Evolutionary conservation across 2,113 vertebrate genomes (phyloP).

Genomic region (Solea solea): DNA sequence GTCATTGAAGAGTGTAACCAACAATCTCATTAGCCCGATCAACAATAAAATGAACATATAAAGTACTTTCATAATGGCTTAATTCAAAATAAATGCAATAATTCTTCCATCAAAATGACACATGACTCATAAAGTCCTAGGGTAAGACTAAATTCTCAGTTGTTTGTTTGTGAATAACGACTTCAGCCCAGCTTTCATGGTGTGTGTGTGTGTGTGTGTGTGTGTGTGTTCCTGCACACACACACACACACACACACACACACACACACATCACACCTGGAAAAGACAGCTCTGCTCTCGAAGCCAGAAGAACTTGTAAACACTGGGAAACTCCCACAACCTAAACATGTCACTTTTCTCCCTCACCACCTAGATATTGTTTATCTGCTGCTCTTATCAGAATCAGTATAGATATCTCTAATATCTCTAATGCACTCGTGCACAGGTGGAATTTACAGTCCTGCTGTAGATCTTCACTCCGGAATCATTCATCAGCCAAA

Average conservation of each 20-base stretch:
- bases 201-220: too few species aligned
- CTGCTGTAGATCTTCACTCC: conserved; percentile 4
- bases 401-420: conserved; percentile 6
- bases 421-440: neutral
- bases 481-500: conserved; percentile 41
- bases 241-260: neutral
- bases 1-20: too few species aligned
- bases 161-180: too few species aligned
- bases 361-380: conserved; percentile 17
- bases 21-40: too few species aligned
- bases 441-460: conserved; percentile 7
- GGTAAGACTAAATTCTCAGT: too few species aligned
- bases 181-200: neutral
- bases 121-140: too few species aligned
- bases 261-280: conserved; percentile 30
- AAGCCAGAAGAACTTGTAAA: conserved; percentile 34
- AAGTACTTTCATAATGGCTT: too few species aligned
- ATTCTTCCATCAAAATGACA: too few species aligned
- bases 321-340: conserved; percentile 23
- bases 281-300: conserved; percentile 38
- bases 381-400: conserved; percentile 17
- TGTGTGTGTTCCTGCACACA: conserved; percentile 1
- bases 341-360: conserved; percentile 25
- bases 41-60: too few species aligned
- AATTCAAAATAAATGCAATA: too few species aligned